Conservation (phyloP, 2,888 invertebrate genomes). For the Conus canariensis region DNA sequence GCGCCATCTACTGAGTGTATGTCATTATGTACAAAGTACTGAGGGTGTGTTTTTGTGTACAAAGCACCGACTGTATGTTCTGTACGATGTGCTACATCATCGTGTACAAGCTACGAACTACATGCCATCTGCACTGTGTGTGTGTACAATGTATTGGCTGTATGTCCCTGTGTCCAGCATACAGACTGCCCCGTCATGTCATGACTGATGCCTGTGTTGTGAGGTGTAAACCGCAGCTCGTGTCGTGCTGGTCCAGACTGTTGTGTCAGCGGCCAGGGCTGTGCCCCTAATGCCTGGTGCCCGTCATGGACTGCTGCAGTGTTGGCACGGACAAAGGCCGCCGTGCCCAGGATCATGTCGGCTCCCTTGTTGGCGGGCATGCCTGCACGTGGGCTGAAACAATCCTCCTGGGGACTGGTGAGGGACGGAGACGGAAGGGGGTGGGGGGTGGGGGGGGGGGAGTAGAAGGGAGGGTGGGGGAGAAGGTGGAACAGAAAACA, state of each 20-base stretch:
- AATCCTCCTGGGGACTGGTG: neutral
- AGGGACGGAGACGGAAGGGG: no score
- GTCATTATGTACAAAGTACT: no score
- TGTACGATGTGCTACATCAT: neutral
- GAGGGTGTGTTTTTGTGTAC: no score
- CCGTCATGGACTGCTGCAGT: neutral
- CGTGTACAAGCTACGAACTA: neutral
- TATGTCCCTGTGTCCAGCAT: neutral
- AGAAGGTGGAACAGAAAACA: no score
- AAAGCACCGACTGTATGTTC: no score
- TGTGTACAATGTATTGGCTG: neutral
- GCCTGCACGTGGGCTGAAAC: neutral
- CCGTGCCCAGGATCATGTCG: neutral
- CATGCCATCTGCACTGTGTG: neutral
- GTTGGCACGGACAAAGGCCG: neutral
- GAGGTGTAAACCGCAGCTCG: neutral
- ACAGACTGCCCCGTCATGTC: neutral
- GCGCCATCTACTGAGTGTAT: no score
- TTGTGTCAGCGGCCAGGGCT: neutral
- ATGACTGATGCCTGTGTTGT: neutral
- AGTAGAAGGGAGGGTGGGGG: no score
- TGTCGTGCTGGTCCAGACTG: neutral
- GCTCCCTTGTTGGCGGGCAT: no score
- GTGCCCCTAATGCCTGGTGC: neutral
- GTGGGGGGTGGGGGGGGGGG: no score